Percentiles rank a stretch among this genome's conserved stretches.
These are phyloP conservation scores for Liodrosophila aerea DNA, from an alignment of 2,888 invertebrate genomes.

Conservation along the genomic window DNA sequence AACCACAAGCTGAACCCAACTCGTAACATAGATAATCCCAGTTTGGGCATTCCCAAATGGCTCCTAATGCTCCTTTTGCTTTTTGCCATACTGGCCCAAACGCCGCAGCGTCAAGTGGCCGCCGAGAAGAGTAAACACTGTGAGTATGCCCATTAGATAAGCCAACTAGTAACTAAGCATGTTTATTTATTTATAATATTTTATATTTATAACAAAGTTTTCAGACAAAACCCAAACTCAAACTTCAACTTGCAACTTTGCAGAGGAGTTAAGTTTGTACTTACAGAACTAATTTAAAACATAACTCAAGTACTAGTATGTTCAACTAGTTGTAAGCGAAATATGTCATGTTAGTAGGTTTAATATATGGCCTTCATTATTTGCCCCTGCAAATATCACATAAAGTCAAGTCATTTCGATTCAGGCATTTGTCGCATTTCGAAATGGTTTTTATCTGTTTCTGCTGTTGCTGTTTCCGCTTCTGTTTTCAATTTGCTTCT, in stretches of 20 bases:
- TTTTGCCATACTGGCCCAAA: constrained; percentile 74
- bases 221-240: too few relatives aligned
- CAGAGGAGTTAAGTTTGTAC: too few relatives aligned
- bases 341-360: too few relatives aligned
- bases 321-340: too few relatives aligned
- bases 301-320: too few relatives aligned
- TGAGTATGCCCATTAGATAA: constrained; percentile 67
- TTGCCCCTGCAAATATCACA: too few relatives aligned
- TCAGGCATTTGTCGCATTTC: constrained; percentile 34
- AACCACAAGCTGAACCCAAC: constrained; percentile 9
- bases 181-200: too few relatives aligned
- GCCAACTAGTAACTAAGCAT: constrained; percentile 2
- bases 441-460: constrained; percentile 20
- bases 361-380: too few relatives aligned
- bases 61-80: constrained; percentile 79
- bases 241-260: too few relatives aligned
- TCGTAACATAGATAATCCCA: constrained; percentile 3
- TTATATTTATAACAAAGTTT: too few relatives aligned
- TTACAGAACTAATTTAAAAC: too few relatives aligned
- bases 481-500: constrained; percentile 10
- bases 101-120: constrained; percentile 78
- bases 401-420: too few relatives aligned
- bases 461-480: constrained; percentile 3
- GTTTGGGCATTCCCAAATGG: constrained; percentile 75
- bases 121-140: constrained; percentile 83